These are phyloP conservation scores for Enhydra lutris DNA, from an alignment of 2,113 vertebrate species.

Conservation along the genomic window DNA sequence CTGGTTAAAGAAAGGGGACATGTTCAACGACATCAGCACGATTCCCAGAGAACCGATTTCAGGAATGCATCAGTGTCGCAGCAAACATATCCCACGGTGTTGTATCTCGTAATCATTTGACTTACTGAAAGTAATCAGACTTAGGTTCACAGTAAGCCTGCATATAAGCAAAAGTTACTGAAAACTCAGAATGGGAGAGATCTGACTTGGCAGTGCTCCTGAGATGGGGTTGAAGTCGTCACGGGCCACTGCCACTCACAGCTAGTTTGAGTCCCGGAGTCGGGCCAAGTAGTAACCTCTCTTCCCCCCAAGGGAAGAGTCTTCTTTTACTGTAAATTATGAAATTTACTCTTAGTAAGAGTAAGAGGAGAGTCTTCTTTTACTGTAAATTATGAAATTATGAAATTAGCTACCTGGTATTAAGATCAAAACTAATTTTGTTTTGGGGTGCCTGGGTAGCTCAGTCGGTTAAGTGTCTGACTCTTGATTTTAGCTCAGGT, in stretches of 20 bases:
- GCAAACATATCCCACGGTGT: background rate
- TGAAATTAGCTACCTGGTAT: background rate
- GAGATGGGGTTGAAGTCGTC: background rate
- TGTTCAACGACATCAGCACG: background rate
- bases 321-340: background rate
- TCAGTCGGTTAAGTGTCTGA: background rate
- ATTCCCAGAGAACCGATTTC: background rate
- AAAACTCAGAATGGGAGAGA: background rate
- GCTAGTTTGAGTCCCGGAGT: fast-evolving
- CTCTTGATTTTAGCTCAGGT: background rate
- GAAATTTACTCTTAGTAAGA: no score
- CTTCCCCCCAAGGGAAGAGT: background rate
- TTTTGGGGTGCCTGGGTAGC: background rate
- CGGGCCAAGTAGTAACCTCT: background rate
- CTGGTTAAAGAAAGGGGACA: background rate
- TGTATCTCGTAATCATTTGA: background rate
- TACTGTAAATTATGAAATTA: background rate
- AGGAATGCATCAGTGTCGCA: background rate
- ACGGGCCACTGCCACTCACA: background rate
- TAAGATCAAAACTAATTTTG: background rate
- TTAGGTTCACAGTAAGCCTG: background rate
- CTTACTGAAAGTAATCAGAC: background rate
- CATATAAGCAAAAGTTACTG: background rate
- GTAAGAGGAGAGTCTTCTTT: background rate
- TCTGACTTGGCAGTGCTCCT: background rate